Evolutionary conservation across 2,113 vertebrate genomes (phyloP).

Genomic region (Cranoglanis bouderius): DNA sequence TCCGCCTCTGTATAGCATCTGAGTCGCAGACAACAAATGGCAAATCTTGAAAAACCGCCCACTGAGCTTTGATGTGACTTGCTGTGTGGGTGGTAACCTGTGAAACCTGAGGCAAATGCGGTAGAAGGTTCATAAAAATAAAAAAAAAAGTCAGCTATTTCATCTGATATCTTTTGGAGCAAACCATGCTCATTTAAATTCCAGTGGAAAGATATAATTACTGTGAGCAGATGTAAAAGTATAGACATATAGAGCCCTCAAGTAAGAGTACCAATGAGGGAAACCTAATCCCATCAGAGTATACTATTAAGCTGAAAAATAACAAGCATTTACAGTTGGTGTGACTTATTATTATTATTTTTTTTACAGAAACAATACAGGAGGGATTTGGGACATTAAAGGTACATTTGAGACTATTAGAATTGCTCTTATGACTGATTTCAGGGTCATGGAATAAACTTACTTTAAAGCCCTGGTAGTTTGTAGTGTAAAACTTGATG

Average conservation of each 20-base stretch:
- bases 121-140: neutral
- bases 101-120: neutral
- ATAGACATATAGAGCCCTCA: neutral
- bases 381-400: neutral
- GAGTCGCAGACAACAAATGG: neutral
- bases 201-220: neutral
- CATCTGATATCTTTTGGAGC: neutral
- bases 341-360: neutral
- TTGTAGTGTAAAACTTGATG: neutral
- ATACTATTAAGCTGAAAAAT: neutral
- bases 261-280: neutral
- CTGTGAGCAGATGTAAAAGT: conserved; percentile 3
- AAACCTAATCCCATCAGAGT: neutral
- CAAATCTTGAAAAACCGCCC: neutral
- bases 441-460: neutral
- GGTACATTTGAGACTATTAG: neutral
- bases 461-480: neutral
- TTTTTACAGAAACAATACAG: neutral
- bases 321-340: neutral
- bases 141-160: neutral
- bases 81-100: conserved; percentile 13
- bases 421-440: neutral
- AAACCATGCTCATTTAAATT: neutral
- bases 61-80: conserved; percentile 13
- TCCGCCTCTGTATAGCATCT: neutral